phyloP scores from a whole-genome alignment of 2,888 invertebrate genomes.

The Euplexia lucipara region DNA sequence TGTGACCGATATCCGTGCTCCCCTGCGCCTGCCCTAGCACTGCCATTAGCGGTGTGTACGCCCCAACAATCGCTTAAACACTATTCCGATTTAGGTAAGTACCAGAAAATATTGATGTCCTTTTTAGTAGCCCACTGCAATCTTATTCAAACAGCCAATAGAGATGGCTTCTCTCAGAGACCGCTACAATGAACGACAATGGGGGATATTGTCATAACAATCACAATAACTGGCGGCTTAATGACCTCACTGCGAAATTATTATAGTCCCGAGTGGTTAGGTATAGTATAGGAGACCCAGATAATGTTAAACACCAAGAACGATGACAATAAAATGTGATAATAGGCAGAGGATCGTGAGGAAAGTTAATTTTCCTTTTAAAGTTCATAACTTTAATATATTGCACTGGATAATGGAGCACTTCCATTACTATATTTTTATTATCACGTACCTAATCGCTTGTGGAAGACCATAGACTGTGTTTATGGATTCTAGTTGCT shows the following conservation, averaged over 20 bases:
- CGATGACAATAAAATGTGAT: slow-evolving; percentile 34
- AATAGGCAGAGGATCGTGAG: slow-evolving; percentile 34
- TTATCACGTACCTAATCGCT: slow-evolving; percentile 32
- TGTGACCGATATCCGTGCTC: slow-evolving; percentile 79
- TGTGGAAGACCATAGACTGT: slow-evolving; percentile 24
- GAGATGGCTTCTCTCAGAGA: slow-evolving; percentile 27
- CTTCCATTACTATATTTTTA: slow-evolving; percentile 38
- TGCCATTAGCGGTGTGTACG: slow-evolving; percentile 52
- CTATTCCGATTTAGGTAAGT: slow-evolving; percentile 14
- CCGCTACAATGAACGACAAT: slow-evolving; percentile 24
- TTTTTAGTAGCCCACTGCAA: slow-evolving; percentile 1
- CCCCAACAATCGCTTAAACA: slow-evolving; percentile 38
- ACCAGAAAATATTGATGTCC: slow-evolving; percentile 6
- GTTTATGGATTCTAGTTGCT: slow-evolving; percentile 27
- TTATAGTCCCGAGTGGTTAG: slow-evolving; percentile 28
- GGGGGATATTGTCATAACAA: slow-evolving; percentile 47
- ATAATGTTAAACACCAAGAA: slow-evolving; percentile 44
- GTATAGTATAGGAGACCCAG: slow-evolving; percentile 11
- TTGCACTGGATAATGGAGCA: slow-evolving; percentile 43
- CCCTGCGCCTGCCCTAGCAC: slow-evolving; percentile 60
- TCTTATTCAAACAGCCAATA: slow-evolving; percentile 33
- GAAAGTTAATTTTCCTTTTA: slow-evolving; percentile 44
- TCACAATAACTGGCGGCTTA: slow-evolving; percentile 40
- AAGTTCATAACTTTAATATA: slow-evolving; percentile 51
- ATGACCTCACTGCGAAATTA: slow-evolving; percentile 29